Evolutionary conservation across 1,140 invertebrate species (phyloP).

Genomic region (Chlorops oryzae): DNA sequence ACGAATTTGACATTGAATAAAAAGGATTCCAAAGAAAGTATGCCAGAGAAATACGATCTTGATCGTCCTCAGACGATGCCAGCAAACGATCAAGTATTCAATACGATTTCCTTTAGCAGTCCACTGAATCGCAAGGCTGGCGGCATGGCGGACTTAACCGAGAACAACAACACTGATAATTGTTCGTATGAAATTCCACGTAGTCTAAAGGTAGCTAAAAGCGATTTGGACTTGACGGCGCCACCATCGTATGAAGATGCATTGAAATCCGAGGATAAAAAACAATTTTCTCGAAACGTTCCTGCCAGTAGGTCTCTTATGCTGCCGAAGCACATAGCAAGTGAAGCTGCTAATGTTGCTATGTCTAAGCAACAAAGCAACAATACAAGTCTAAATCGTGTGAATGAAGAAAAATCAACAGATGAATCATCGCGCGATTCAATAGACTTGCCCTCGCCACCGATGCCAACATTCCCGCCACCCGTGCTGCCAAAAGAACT

Average conservation of each 20-base stretch:
- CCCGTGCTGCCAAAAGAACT: conserved; percentile 21
- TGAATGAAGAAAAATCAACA: not conserved
- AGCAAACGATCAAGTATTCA: conserved; percentile 37
- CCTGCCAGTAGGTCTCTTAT: conserved; percentile 10
- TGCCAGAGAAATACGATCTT: conserved; percentile 9
- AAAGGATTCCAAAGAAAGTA: conserved; percentile 15
- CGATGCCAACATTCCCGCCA: conserved; percentile 38
- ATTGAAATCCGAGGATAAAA: conserved; percentile 15
- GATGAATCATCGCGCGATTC: conserved; percentile 13
- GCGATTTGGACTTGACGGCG: conserved; percentile 9
- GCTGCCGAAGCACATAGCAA: conserved; percentile 22
- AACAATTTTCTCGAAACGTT: conserved; percentile 11
- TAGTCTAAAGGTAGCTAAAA: conserved; percentile 12
- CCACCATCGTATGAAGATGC: conserved; percentile 21
- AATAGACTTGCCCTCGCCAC: conserved; percentile 20
- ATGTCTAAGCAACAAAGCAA: conserved; percentile 20
- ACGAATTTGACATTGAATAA: conserved; percentile 33
- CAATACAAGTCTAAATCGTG: conserved; percentile 7
- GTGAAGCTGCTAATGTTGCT: conserved; percentile 28
- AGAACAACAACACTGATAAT: conserved; percentile 9
- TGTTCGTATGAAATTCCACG: conserved; percentile 38
- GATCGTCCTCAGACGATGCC: conserved; percentile 40
- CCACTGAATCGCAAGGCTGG: conserved; percentile 31
- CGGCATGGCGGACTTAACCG: conserved; percentile 14
- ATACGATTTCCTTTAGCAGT: conserved; percentile 39